Base-by-base conservation (phyloP, 2,113 vertebrate genomes). In the Thymallus thymallus region DNA sequence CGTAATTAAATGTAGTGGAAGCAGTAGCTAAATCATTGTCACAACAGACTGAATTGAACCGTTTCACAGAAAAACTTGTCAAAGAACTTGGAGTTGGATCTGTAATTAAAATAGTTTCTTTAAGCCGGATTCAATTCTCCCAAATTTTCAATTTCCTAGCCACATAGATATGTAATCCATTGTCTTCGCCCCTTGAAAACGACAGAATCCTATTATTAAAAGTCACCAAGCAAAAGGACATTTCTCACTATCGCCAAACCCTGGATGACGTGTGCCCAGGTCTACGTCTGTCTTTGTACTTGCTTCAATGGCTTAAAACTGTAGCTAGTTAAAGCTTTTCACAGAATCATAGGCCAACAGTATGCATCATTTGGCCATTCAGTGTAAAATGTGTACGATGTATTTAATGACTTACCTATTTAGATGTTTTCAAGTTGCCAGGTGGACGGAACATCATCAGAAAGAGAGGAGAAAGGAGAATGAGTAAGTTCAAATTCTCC, bases 321-420 rank as follows among this genome's bases (percentile, higher is more conserved):
- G 18, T 18, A 51, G 48, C 16, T 18, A 18, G 48, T 60, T 7
- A 3, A 2, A 60, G 7, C 56, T 23, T 60, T 60, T 60, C 56
- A 22, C 4, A 6, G 20, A 23, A 51, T 51, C 14, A 51, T 16
- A 14, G 48, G 48, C 48, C 48, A 51, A 51, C 12, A 5, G 13
- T 18, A 51, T 18, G 48, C 16, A 51, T 66, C 4, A n/a, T 18
- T 32, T 35, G 18, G 26, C 5, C 24, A 29, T 24, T 64, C 26
- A 30, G 62, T 18, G 13, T 18, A 16, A 67, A 22, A 41, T 10
- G 16, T 23, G 20, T 67, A 13, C 18, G 45, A n/a, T 45, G 7
- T 23, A n/a, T 35, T 22, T 32, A 6, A 75, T 85, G 74, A 90
- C 90, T 91, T 90, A 91, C 90, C 90, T 91, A 75, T 87, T 88